Conservation (phyloP, 1,140 invertebrate species). For the Mercenaria mercenaria region DNA sequence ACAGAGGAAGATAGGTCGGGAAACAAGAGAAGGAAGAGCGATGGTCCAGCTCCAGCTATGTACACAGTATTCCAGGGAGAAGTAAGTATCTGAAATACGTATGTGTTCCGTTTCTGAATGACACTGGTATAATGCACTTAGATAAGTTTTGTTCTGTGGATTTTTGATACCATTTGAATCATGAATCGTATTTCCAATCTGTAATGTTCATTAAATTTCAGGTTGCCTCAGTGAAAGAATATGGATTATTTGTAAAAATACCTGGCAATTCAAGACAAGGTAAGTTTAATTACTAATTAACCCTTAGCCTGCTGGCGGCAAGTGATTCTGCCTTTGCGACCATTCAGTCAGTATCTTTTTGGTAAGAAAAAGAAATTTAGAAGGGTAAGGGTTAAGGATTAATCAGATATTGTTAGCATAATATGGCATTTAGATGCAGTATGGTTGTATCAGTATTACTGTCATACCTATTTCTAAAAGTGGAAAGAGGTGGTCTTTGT, state of each 20-base stretch:
- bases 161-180: background rate
- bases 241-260: slow-evolving; percentile 84
- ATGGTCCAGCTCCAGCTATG: slow-evolving; percentile 20
- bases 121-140: background rate
- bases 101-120: background rate
- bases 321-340: too few species aligned
- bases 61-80: slow-evolving; percentile 56
- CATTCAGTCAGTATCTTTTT: background rate
- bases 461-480: too few species aligned
- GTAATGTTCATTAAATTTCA: slow-evolving; percentile 61
- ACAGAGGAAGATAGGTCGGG: background rate
- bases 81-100: slow-evolving; percentile 5
- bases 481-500: too few species aligned
- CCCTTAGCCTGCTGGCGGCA: background rate
- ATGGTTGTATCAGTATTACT: too few species aligned
- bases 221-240: slow-evolving; percentile 82
- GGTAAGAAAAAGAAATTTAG: too few species aligned
- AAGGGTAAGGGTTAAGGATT: too few species aligned
- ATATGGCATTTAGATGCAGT: too few species aligned
- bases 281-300: slow-evolving; percentile 56
- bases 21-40: slow-evolving; percentile 33
- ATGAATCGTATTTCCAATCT: background rate
- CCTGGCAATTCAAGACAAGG: slow-evolving; percentile 82
- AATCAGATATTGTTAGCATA: too few species aligned
- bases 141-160: background rate